These are phyloP conservation scores for Actinopyga echinites DNA, from an alignment of 53 echinoderm and acorn worm genomes.

Conservation along the genomic window DNA sequence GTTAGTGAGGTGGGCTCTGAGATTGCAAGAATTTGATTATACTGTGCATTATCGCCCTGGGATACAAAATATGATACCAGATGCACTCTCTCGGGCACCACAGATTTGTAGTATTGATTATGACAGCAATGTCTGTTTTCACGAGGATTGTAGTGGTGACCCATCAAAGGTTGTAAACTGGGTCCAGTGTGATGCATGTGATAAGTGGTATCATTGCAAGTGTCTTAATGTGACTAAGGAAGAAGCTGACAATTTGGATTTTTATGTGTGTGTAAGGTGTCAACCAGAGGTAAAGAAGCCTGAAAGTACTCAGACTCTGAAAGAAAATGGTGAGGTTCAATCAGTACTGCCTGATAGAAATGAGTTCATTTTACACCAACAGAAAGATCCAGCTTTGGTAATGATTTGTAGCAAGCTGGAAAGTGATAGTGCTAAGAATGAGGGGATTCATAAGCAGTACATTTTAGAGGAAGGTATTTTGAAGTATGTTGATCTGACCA, in stretches of 20 bases:
- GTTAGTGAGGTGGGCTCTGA: slow-evolving; percentile 53
- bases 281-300: background rate
- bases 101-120: slow-evolving; percentile 9
- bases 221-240: slow-evolving; percentile 16
- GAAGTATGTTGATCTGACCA: background rate
- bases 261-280: slow-evolving; percentile 4
- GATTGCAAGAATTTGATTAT: too few relatives aligned
- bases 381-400: background rate
- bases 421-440: too few relatives aligned
- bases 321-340: background rate
- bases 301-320: background rate
- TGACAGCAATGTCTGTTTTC: slow-evolving; percentile 33
- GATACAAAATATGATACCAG: slow-evolving; percentile 39
- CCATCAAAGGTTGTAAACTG: slow-evolving; percentile 34
- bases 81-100: slow-evolving; percentile 14
- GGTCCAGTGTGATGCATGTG: slow-evolving; percentile 58
- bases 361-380: background rate
- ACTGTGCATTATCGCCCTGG: slow-evolving; percentile 54
- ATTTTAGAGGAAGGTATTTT: too few relatives aligned
- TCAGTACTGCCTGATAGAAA: background rate
- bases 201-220: slow-evolving; percentile 47
- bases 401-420: background rate
- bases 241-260: slow-evolving; percentile 5
- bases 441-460: too few relatives aligned
- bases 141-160: slow-evolving; percentile 7